These are phyloP conservation scores for Drosophila jambulina DNA, from an alignment of 1,140 invertebrate genomes.

Conservation along the genomic window DNA sequence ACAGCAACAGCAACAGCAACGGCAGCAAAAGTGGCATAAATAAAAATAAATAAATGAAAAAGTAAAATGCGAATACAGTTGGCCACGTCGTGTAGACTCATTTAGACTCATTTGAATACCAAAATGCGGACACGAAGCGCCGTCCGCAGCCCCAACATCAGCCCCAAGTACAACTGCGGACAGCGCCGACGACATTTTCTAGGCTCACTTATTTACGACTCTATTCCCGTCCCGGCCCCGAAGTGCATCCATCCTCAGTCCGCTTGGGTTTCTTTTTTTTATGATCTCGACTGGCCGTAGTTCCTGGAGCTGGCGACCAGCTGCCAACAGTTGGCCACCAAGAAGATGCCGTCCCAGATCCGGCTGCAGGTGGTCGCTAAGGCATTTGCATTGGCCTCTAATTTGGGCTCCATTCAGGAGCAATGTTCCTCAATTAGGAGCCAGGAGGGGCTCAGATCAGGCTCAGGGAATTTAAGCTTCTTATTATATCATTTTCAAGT, in stretches of 20 bases:
- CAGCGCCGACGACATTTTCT: slow-evolving; percentile 57
- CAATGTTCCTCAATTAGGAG: slow-evolving; percentile 39
- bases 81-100: slow-evolving; percentile 66
- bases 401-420: slow-evolving; percentile 35
- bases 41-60: slow-evolving; percentile 45
- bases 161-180: slow-evolving; percentile 34
- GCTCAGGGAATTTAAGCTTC: background rate
- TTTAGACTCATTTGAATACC: slow-evolving; percentile 77
- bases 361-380: slow-evolving; percentile 38
- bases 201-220: slow-evolving; percentile 72
- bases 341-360: slow-evolving; percentile 26
- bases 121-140: slow-evolving; percentile 66
- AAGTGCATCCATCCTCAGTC: slow-evolving; percentile 45
- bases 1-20: slow-evolving; percentile 12
- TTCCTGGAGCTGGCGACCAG: slow-evolving; percentile 26
- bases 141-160: slow-evolving; percentile 27
- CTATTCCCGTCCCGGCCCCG: slow-evolving; percentile 35
- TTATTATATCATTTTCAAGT: slow-evolving; percentile 20
- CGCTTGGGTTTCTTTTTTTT: slow-evolving; percentile 23
- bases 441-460: background rate
- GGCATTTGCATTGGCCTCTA: slow-evolving; percentile 41
- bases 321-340: slow-evolving; percentile 39
- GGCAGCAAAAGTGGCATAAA: slow-evolving; percentile 39
- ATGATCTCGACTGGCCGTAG: slow-evolving; percentile 27
- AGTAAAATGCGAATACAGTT: slow-evolving; percentile 35